Percentiles rank a stretch among this genome's conserved stretches.
Conservation (phyloP, 1,140 invertebrate genomes). For the Achroia grisella region DNA sequence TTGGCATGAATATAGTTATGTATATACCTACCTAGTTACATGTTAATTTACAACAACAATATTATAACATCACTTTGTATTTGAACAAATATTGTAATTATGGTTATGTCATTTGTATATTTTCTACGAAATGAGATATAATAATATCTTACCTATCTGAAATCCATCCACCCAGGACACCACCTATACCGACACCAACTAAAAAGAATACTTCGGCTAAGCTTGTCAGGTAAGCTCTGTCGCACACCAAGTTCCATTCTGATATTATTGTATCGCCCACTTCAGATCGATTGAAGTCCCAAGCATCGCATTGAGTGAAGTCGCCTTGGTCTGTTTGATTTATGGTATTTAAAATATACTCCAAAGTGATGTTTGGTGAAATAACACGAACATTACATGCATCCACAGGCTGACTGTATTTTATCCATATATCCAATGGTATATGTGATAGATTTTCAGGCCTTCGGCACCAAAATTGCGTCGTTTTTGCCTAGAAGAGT, state of each 20-base stretch:
- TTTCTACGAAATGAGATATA: neutral
- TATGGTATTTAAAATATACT: conserved; percentile 49
- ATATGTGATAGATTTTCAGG: conserved; percentile 72
- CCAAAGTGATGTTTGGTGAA: conserved; percentile 33
- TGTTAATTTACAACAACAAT: no score
- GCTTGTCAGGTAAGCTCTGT: conserved; percentile 76
- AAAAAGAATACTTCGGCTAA: conserved; percentile 82
- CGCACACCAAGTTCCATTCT: conserved; percentile 80
- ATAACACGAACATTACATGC: conserved; percentile 62
- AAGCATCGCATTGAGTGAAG: conserved; percentile 74
- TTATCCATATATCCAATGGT: conserved; percentile 74
- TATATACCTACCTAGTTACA: no score
- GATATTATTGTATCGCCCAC: conserved; percentile 77
- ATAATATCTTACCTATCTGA: conserved; percentile 75
- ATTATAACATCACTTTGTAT: no score
- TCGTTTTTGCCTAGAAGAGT: conserved; percentile 72
- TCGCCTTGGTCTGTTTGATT: conserved; percentile 45
- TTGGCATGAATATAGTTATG: no score
- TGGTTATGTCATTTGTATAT: no score
- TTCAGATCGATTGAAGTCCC: conserved; percentile 79
- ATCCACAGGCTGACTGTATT: conserved; percentile 74
- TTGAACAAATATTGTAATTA: no score
- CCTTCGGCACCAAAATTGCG: conserved; percentile 77
- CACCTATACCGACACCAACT: conserved; percentile 79
- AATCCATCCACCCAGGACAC: conserved; percentile 80